Conservation (phyloP, 2,888 invertebrate genomes). For the Parascotia fuliginaria region DNA sequence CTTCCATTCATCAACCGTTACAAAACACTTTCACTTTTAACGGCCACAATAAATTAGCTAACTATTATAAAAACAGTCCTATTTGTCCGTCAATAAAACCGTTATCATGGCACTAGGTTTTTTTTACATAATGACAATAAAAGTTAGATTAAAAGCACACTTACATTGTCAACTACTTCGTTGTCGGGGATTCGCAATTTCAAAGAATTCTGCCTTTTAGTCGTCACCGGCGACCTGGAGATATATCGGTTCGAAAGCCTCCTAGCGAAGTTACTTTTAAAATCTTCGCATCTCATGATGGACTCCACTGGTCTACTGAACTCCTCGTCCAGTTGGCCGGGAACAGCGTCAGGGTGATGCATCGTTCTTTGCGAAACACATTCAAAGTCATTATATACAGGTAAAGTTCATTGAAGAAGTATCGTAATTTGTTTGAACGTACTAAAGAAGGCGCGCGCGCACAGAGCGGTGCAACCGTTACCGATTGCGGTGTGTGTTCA, state of each 20-base stretch:
- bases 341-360: constrained; percentile 50
- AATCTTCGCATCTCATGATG: constrained; percentile 80
- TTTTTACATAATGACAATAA: neutral
- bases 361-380: constrained; percentile 53
- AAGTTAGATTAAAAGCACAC: constrained; percentile 32
- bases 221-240: constrained; percentile 57
- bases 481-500: constrained; percentile 34
- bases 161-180: constrained; percentile 60
- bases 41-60: constrained; percentile 2
- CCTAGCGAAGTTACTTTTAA: constrained; percentile 81
- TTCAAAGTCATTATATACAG: constrained; percentile 50
- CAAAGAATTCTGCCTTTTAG: constrained; percentile 57
- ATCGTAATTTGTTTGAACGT: constrained; percentile 42
- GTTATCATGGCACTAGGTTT: neutral
- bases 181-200: constrained; percentile 55
- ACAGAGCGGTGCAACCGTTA: constrained; percentile 43
- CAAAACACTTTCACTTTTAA: constrained; percentile 10
- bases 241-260: constrained; percentile 77
- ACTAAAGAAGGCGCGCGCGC: constrained; percentile 41
- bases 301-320: constrained; percentile 77
- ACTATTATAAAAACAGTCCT: neutral
- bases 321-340: constrained; percentile 59
- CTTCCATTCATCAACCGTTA: neutral
- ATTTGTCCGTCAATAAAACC: neutral
- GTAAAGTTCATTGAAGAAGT: constrained; percentile 49